These are phyloP conservation scores for Momotus momota DNA, from an alignment of 2,797 vertebrate genomes.

Conservation along the genomic window DNA sequence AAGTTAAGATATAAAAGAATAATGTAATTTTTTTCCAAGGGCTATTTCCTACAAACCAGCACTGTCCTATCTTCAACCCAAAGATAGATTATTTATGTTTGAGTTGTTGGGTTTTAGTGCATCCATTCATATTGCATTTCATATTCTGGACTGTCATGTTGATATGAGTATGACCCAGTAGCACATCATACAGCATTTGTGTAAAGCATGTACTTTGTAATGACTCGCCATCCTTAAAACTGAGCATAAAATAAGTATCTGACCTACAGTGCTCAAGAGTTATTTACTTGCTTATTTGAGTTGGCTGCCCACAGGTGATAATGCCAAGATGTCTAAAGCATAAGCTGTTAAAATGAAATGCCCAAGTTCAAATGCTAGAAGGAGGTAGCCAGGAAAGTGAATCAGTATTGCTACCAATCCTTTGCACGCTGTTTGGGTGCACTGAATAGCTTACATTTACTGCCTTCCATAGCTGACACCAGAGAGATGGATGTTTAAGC, in stretches of 20 bases:
- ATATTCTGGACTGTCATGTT: background rate
- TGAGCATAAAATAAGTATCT: conserved; percentile 2
- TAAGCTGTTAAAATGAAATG: conserved; percentile 7
- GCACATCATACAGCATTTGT: background rate
- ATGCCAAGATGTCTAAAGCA: background rate
- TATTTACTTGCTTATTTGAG: background rate
- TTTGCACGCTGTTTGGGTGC: background rate
- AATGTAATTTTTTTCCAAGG: background rate
- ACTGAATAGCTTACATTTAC: background rate
- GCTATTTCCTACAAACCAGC: background rate
- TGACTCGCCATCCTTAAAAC: background rate
- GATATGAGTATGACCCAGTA: background rate
- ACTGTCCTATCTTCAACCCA: background rate
- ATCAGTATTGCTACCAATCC: background rate
- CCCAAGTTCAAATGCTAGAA: background rate
- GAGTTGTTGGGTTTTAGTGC: background rate
- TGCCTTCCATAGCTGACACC: background rate
- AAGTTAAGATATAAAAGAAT: background rate
- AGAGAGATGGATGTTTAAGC: conserved; percentile 7
- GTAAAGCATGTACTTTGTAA: background rate
- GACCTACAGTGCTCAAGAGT: background rate
- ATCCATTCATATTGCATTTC: background rate
- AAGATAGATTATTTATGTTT: background rate
- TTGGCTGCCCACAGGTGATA: background rate
- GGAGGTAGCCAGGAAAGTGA: background rate